Base-by-base conservation (phyloP, 2,113 vertebrate species). In the Salvator merianae region DNA sequence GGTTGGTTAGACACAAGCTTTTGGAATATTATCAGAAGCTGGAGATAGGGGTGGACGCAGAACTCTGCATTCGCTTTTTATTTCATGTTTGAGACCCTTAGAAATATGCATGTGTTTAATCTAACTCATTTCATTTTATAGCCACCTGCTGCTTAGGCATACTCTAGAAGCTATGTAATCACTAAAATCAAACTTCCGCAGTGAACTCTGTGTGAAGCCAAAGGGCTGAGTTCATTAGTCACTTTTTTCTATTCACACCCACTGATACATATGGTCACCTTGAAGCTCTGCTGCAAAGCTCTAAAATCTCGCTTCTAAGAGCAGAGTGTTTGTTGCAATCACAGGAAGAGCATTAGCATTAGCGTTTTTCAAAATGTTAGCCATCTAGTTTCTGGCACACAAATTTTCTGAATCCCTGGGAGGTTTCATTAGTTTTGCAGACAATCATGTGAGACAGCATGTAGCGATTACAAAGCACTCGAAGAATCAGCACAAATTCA, bases 351-450 rank as follows among this genome's bases (percentile, higher is more conserved):
- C 30, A 81, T 55, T 79, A 84, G 73, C 85, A 81, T 91, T 88
- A 92, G 70, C 0, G 83, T 85, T 88, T 92, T 76, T 74, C 88
- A 77, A 88, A n/a, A 88, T 36, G 84, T 84, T 71, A 55, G 81
- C 88, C 85, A 77, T 77, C 83, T 91, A 84, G 81, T 83, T 92
- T 94, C 91, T 88, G 63, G 66, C 70, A 93, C 81, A 80, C 82
- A 85, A 28, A 32, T 77, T 47, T 18, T 34, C 62, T 14, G 18
- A 90, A 88, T 91, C 66, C 85, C 81, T 55, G 70, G 83, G 90
- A 83, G 62, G 88, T 88, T 92, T 84, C 82, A 82, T 87, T 70
- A 81, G 71, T 66, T 89, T 68, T 75, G 69, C 81, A 79, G 34
- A n/a, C 38, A 92, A 87, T 88, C 76, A 78, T 20, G 62, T 12